Percentiles rank a stretch among this genome's conserved stretches.
Conservation (phyloP, 2,797 vertebrate genomes). For the Lepus townsendii region DNA sequence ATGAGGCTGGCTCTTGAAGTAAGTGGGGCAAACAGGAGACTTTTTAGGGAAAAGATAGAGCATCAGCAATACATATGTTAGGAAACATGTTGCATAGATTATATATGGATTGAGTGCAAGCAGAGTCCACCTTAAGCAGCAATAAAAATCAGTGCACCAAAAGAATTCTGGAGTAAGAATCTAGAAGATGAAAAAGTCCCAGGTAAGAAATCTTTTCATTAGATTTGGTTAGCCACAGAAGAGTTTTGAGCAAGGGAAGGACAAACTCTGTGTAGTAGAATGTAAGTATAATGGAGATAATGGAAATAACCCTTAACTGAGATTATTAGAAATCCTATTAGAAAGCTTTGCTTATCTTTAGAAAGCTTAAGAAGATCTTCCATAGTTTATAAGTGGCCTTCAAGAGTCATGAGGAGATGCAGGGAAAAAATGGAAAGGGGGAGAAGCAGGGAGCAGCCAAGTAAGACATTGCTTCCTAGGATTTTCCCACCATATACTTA, state of each 20-base stretch:
- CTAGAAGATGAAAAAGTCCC: background rate
- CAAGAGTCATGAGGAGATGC: background rate
- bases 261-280: background rate
- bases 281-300: background rate
- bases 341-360: background rate
- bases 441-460: background rate
- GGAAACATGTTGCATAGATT: background rate
- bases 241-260: background rate
- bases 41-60: background rate
- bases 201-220: background rate
- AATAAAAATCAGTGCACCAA: background rate
- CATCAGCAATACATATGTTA: background rate
- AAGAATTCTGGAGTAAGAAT: conserved; percentile 9
- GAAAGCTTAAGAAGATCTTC: background rate
- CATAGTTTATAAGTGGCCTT: background rate
- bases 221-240: background rate
- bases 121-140: background rate
- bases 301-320: background rate
- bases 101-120: background rate
- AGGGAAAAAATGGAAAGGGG: background rate
- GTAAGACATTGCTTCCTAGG: background rate
- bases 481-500: background rate
- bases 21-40: background rate
- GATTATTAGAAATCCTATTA: background rate
- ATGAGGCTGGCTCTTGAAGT: conserved; percentile 3